Evolutionary conservation across 2,888 invertebrate species (phyloP).

Genomic region (Caenorhabditis uteleia): DNA sequence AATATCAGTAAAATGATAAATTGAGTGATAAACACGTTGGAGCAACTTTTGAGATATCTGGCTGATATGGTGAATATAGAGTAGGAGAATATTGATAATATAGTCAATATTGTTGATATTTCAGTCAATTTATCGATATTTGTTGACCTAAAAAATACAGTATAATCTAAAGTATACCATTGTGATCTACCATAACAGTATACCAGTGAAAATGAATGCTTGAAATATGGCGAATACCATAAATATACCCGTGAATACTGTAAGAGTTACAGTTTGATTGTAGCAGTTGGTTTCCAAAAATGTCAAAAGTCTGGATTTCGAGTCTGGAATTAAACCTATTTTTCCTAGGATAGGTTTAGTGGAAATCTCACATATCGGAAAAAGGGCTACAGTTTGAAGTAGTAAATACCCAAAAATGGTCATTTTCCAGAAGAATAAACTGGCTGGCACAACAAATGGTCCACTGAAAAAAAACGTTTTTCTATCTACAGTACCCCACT

Average conservation of each 20-base stretch:
- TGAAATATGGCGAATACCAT: constrained; percentile 11
- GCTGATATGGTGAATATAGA: constrained; percentile 21
- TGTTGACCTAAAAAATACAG: constrained; percentile 23
- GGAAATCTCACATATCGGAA: constrained; percentile 26
- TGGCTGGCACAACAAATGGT: constrained; percentile 9
- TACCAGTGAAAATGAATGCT: constrained; percentile 14
- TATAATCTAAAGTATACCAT: background rate
- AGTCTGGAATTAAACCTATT: constrained; percentile 13
- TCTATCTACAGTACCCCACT: too few species aligned
- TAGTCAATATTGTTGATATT: constrained; percentile 2
- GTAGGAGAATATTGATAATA: constrained; percentile 20
- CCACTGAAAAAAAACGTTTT: constrained; percentile 1
- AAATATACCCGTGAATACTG: constrained; percentile 6
- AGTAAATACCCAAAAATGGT: constrained; percentile 17
- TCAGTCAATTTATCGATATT: constrained; percentile 13
- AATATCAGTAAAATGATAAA: constrained; percentile 9
- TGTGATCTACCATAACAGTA: constrained; percentile 9
- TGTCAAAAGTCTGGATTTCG: constrained; percentile 15
- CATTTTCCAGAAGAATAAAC: constrained; percentile 29
- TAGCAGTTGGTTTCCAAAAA: constrained; percentile 14
- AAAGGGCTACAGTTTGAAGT: constrained; percentile 19
- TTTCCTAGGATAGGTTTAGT: constrained; percentile 3
- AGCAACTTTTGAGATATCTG: constrained; percentile 24
- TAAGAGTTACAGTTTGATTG: constrained; percentile 10
- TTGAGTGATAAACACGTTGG: constrained; percentile 12